Conservation (phyloP, 2,888 invertebrate genomes). For the Drepanosiphum platanoidis region DNA sequence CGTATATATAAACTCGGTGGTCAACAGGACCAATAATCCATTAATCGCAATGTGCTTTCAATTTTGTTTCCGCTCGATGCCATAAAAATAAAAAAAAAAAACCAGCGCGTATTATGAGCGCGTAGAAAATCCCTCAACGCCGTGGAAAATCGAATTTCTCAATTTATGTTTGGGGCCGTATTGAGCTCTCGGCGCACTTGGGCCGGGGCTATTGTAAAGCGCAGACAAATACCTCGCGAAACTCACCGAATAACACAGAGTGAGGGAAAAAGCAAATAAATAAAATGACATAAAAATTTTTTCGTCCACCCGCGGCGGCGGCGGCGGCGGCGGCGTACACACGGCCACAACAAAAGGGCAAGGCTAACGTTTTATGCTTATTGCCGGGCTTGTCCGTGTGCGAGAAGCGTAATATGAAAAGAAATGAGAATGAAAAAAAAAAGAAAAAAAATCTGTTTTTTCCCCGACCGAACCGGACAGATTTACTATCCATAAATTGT, state of each 20-base stretch:
- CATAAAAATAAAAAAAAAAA: not conserved
- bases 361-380: constrained; percentile 36
- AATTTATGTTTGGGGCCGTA: not conserved
- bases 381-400: not conserved
- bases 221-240: not conserved
- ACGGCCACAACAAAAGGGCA: constrained; percentile 20
- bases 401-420: not conserved
- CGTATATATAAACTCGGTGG: too few species aligned
- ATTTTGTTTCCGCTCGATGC: not conserved
- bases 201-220: constrained; percentile 4
- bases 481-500: constrained; percentile 60
- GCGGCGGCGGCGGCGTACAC: too few species aligned
- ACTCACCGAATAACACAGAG: not conserved
- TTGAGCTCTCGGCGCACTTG: not conserved
- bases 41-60: not conserved
- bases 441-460: constrained; percentile 23
- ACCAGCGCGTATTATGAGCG: not conserved
- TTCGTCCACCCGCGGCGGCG: not conserved
- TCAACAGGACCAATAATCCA: not conserved
- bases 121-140: not conserved
- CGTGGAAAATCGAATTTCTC: constrained; percentile 11
- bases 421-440: not conserved
- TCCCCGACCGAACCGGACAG: constrained; percentile 44
- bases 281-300: constrained; percentile 48
- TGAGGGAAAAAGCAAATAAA: constrained; percentile 26